Percentiles rank a stretch among this genome's conserved stretches.
Conservation (phyloP, 2,888 invertebrate species). For the Chloroclysta siterata region DNA sequence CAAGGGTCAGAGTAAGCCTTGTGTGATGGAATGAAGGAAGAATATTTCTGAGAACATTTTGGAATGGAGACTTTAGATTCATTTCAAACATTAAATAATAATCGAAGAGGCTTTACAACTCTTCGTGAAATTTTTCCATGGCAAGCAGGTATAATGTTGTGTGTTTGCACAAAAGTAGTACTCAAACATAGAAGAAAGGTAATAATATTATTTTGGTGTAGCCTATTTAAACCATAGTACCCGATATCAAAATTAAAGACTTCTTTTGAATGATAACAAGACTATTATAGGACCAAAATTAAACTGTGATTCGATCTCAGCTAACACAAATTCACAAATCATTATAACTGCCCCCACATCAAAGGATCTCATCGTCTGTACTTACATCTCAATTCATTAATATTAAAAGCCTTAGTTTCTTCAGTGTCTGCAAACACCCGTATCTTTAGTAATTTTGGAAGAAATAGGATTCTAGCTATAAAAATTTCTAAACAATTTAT, state of each 20-base stretch:
- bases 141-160: not conserved
- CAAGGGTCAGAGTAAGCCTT: constrained; percentile 19
- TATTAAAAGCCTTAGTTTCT: constrained; percentile 30
- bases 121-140: not conserved
- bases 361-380: constrained; percentile 36
- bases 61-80: constrained; percentile 1
- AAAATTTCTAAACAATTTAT: too few relatives aligned
- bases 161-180: too few relatives aligned
- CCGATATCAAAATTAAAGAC: not conserved
- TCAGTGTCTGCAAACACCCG: not conserved
- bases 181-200: too few relatives aligned
- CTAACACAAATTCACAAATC: constrained; percentile 7
- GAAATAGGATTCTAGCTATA: too few relatives aligned
- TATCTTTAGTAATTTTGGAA: not conserved
- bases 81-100: not conserved
- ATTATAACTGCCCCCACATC: constrained; percentile 18
- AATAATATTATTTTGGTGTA: too few relatives aligned
- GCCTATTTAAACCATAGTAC: too few relatives aligned
- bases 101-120: not conserved
- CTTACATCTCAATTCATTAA: constrained; percentile 39
- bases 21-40: constrained; percentile 10
- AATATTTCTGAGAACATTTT: not conserved
- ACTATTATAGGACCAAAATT: not conserved
- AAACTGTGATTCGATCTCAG: not conserved
- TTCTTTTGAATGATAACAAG: not conserved